Percentiles rank a stretch among this genome's conserved stretches.
phyloP scores from a whole-genome alignment of 2,797 vertebrate genomes.

The Muscicapa comitata region DNA sequence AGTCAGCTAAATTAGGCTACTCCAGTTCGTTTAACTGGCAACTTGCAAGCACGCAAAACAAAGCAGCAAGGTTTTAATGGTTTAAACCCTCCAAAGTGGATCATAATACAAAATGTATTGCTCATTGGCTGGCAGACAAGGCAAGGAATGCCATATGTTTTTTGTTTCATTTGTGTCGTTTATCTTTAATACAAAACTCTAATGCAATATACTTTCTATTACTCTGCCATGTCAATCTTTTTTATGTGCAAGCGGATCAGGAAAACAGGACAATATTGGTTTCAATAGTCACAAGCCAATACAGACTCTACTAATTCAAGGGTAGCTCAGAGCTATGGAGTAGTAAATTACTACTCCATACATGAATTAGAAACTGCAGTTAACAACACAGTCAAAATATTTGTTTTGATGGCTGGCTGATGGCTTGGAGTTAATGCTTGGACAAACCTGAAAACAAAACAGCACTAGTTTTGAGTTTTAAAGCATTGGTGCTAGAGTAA shows the following conservation, averaged over 20 bases:
- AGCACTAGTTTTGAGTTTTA: not conserved
- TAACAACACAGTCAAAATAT: not conserved
- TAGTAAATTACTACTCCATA: not conserved
- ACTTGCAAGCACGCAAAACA: constrained; percentile 32
- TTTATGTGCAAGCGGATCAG: constrained; percentile 19
- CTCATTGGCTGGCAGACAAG: constrained; percentile 50
- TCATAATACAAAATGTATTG: constrained; percentile 62
- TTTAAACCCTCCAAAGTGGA: constrained; percentile 65
- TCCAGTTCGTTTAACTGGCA: constrained; percentile 61
- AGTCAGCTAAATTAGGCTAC: constrained; percentile 45
- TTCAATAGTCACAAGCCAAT: not conserved
- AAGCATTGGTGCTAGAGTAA: not conserved
- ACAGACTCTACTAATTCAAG: not conserved
- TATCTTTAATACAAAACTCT: constrained; percentile 50
- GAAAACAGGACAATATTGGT: constrained; percentile 22
- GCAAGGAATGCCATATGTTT: constrained; percentile 61
- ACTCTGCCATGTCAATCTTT: constrained; percentile 41
- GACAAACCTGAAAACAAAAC: not conserved
- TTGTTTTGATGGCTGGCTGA: not conserved
- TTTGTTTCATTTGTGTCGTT: constrained; percentile 42
- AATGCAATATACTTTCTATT: constrained; percentile 38
- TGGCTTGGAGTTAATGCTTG: not conserved
- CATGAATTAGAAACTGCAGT: not conserved
- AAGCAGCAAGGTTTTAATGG: constrained; percentile 59
- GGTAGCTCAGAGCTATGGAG: not conserved